Evolutionary conservation across 2,888 invertebrate genomes (phyloP).

Genomic region (Nemapogon koenigi): DNA sequence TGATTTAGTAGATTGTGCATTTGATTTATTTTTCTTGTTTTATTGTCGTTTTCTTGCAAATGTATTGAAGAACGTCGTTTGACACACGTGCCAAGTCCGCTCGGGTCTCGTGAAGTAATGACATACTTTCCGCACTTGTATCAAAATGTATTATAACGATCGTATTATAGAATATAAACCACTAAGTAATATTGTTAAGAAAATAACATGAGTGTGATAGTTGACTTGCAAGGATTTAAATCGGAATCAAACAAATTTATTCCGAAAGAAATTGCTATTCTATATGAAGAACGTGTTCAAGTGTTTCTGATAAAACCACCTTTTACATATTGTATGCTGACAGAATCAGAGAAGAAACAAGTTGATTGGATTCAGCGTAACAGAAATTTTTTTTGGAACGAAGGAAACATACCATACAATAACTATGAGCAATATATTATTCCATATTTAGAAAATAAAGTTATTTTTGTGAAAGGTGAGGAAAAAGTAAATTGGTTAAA

Average conservation of each 20-base stretch:
- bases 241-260: slow-evolving; percentile 10
- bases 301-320: background rate
- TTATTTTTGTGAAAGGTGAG: background rate
- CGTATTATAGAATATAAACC: no score
- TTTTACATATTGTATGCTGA: background rate
- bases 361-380: background rate
- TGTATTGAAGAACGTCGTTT: no score
- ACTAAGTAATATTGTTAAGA: slow-evolving; percentile 17
- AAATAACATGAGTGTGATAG: slow-evolving; percentile 15
- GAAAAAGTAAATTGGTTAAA: background rate
- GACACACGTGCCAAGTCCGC: no score
- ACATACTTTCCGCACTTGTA: no score
- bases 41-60: no score
- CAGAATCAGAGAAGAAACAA: background rate
- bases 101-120: no score
- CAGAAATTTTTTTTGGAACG: background rate
- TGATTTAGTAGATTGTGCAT: no score
- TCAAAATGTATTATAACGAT: no score
- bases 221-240: slow-evolving; percentile 13
- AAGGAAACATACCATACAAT: background rate
- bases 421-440: background rate
- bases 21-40: no score
- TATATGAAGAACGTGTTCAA: background rate
- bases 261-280: slow-evolving; percentile 10
- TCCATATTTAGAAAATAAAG: background rate